These are phyloP conservation scores for Nerophis lumbriciformis DNA, from an alignment of 2,113 vertebrate genomes.

Conservation along the genomic window DNA sequence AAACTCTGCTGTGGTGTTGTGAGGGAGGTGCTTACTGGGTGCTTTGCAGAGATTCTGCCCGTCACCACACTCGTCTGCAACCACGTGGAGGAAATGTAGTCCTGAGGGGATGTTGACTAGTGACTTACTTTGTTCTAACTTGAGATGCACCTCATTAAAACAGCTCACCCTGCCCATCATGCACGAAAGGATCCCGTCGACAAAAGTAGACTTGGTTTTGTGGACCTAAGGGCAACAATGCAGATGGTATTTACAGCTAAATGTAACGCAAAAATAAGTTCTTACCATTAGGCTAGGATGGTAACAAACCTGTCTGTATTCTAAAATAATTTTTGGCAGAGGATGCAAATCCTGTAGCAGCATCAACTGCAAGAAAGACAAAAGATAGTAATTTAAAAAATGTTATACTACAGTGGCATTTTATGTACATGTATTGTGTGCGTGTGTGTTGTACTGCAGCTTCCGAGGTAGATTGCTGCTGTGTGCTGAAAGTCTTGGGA, in stretches of 20 bases:
- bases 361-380: conserved; percentile 70
- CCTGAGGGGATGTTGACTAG: conserved; percentile 34
- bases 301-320: conserved; percentile 80
- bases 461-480: conserved; percentile 83
- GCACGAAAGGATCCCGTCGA: conserved; percentile 80
- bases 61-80: conserved; percentile 81
- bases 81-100: conserved; percentile 68
- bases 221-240: conserved; percentile 71
- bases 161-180: conserved; percentile 76
- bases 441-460: conserved; percentile 67
- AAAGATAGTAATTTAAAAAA: not conserved
- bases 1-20: not conserved
- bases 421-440: not conserved
- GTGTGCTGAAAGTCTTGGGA: conserved; percentile 73
- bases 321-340: conserved; percentile 85
- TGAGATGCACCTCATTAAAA: not conserved
- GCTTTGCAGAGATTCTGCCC: conserved; percentile 83
- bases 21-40: conserved; percentile 75
- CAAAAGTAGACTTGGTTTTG: conserved; percentile 88
- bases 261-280: not conserved
- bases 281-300: not conserved
- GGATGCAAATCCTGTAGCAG: conserved; percentile 85
- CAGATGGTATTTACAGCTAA: not conserved
- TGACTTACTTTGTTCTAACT: not conserved
- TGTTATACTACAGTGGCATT: not conserved